Conservation (phyloP, 2,888 invertebrate species). For the Thymelicus lineola region DNA sequence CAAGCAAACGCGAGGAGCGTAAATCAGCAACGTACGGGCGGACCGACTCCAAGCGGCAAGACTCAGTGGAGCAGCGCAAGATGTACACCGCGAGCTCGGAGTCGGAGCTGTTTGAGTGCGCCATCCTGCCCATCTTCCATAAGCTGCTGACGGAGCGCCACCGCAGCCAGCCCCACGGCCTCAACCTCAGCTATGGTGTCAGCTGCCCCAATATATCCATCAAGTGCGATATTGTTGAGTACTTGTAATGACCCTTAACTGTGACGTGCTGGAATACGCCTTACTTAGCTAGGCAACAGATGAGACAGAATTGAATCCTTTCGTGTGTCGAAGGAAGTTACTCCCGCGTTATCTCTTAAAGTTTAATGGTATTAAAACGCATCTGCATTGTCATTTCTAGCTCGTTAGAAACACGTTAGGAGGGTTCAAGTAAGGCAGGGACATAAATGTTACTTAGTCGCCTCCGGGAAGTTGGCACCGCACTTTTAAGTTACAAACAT, state of each 20-base stretch:
- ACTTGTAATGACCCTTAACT: conserved; percentile 86
- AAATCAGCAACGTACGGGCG: conserved; percentile 81
- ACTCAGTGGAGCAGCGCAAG: conserved; percentile 71
- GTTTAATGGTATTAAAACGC: no score
- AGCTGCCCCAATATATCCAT: conserved; percentile 98
- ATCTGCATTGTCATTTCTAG: no score
- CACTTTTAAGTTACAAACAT: no score
- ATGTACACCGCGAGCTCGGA: conserved; percentile 93
- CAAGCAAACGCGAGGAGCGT: conserved; percentile 73
- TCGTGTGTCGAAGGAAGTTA: no score
- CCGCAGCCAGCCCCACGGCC: conserved; percentile 87
- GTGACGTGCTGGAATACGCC: no score
- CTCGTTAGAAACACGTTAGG: no score
- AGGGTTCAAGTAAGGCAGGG: no score
- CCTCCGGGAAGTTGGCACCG: no score
- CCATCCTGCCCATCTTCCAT: conserved; percentile 96
- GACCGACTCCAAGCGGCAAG: conserved; percentile 75
- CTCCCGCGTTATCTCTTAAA: no score
- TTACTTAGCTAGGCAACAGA: no score
- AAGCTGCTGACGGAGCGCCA: conserved; percentile 95
- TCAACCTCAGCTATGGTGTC: conserved; percentile 90
- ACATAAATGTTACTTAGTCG: no score
- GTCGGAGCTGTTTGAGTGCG: conserved; percentile 93
- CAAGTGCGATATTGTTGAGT: conserved; percentile 97
- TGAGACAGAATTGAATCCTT: no score